These are phyloP conservation scores for Pedicia rivosa DNA, from an alignment of 2,888 invertebrate species.

Conservation along the genomic window DNA sequence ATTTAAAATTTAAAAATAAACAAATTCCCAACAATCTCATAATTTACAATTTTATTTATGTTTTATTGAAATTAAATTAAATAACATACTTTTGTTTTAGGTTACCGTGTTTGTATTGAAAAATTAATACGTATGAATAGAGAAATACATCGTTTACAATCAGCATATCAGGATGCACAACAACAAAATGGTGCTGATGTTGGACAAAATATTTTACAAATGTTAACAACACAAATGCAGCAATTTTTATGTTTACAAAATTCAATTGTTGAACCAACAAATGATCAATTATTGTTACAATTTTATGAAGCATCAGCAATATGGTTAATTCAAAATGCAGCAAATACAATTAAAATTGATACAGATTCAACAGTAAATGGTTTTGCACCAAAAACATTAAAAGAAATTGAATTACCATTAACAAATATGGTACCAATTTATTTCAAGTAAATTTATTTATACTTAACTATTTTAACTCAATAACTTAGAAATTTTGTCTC, in stretches of 20 bases:
- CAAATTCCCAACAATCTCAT: too few relatives aligned
- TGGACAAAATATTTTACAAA: conserved; percentile 41
- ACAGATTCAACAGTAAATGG: conserved; percentile 23
- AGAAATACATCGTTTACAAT: conserved; percentile 56
- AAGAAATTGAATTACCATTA: conserved; percentile 46
- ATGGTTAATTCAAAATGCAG: conserved; percentile 74
- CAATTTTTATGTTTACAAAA: conserved; percentile 53
- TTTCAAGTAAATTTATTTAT: conserved; percentile 36
- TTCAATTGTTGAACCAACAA: conserved; percentile 57
- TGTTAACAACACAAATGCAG: conserved; percentile 49
- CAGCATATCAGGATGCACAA: conserved; percentile 51
- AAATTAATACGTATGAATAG: conserved; percentile 47
- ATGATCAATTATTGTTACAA: conserved; percentile 50
- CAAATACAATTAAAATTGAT: conserved; percentile 30
- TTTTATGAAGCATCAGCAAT: conserved; percentile 68
- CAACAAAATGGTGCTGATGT: conserved; percentile 42
- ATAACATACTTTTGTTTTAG: conserved; percentile 19
- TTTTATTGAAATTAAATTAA: conserved; percentile 14
- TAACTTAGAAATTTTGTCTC: conserved; percentile 1
- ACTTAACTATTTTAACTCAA: not conserved
- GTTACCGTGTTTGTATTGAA: conserved; percentile 50
- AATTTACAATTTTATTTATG: conserved; percentile 33
- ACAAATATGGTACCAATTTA: conserved; percentile 46
- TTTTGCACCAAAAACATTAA: conserved; percentile 43
- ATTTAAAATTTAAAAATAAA: conserved; percentile 17